Conservation (phyloP, 2,797 vertebrate species). For the Hipposideros larvatus region DNA sequence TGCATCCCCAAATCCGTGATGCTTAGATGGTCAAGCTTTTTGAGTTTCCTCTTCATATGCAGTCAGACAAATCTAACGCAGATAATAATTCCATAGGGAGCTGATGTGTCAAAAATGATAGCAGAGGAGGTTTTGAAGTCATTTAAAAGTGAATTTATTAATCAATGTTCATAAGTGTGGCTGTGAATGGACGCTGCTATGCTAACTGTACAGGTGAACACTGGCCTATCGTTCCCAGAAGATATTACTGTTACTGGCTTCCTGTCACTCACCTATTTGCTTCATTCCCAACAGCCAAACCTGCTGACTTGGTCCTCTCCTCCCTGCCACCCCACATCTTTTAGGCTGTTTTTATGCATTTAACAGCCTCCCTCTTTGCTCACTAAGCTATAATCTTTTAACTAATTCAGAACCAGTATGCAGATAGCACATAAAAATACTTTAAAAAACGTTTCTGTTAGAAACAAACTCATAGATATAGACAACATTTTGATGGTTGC, state of each 20-base stretch:
- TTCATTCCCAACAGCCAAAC: not conserved
- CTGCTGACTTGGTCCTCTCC: not conserved
- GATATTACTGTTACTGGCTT: not conserved
- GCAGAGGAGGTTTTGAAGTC: not conserved
- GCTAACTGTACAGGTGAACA: not conserved
- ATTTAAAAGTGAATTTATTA: not conserved
- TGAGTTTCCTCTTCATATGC: not conserved
- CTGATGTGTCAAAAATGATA: not conserved
- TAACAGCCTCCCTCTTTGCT: not conserved
- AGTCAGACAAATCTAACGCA: not conserved
- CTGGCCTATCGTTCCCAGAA: not conserved
- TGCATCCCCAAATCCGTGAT: not conserved
- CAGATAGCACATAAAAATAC: not conserved
- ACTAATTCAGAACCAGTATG: not conserved
- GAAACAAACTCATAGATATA: too few relatives aligned
- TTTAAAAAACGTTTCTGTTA: too few relatives aligned
- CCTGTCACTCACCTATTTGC: not conserved
- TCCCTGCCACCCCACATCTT: not conserved
- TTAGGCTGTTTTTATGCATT: not conserved
- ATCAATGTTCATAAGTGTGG: not conserved
- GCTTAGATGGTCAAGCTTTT: not conserved
- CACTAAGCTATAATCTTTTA: not conserved
- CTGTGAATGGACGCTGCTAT: not conserved
- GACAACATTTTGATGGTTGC: too few relatives aligned
- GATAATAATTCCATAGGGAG: not conserved